A percentile compares a stretch with the other conserved stretches of the same genome.
Conservation (phyloP, 2,113 vertebrate genomes). For the Entelurus aequoreus region DNA sequence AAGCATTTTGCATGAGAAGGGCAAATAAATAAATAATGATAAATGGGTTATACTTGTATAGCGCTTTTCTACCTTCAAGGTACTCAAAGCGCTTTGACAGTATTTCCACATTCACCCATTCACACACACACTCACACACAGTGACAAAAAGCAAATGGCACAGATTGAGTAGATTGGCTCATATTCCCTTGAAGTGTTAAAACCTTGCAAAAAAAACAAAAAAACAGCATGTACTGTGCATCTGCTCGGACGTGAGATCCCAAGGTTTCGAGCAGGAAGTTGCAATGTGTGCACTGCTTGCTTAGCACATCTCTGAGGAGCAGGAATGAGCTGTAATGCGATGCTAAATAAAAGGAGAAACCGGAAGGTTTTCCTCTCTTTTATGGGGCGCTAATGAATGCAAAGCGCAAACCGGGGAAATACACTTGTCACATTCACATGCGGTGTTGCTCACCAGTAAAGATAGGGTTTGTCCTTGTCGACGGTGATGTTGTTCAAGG, state of each 20-base stretch:
- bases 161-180: no score
- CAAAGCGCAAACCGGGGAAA: background rate
- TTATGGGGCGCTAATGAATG: constrained; percentile 5
- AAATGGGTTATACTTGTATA: no score
- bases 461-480: constrained; percentile 98
- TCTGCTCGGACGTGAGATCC: constrained; percentile 36
- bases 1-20: background rate
- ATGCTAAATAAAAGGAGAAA: constrained; percentile 26
- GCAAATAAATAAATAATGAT: no score
- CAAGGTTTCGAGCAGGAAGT: constrained; percentile 22
- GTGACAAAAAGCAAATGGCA: no score
- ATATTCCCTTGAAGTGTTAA: no score
- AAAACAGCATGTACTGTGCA: constrained; percentile 18
- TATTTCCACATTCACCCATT: no score
- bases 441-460: constrained; percentile 85
- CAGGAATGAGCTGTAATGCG: constrained; percentile 17
- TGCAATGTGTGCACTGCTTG: constrained; percentile 31
- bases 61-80: no score
- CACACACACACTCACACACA: no score
- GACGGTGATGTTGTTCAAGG: constrained; percentile 92
- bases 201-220: no score
- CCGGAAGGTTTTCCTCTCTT: constrained; percentile 11
- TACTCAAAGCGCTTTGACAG: no score
- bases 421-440: background rate
- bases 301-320: constrained; percentile 19